These are phyloP conservation scores for Cyprinus carpio DNA, from an alignment of 2,113 vertebrate genomes.

Conservation along the genomic window DNA sequence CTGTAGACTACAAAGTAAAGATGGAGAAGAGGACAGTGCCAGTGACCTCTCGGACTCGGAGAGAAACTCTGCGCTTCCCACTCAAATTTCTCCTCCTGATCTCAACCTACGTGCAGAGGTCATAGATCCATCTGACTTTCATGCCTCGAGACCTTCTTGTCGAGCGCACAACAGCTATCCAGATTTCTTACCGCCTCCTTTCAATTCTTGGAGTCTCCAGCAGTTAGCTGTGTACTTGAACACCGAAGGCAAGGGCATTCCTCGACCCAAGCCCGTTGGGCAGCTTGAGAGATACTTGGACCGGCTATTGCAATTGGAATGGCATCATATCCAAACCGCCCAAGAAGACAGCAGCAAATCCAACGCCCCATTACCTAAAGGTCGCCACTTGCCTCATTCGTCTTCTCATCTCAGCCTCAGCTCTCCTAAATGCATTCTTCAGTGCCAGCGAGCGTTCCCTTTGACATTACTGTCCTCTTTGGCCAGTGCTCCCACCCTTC, in stretches of 20 bases:
- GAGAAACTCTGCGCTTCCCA: slow-evolving; percentile 69
- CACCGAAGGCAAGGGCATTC: slow-evolving; percentile 65
- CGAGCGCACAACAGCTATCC: slow-evolving; percentile 73
- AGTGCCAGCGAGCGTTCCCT: slow-evolving; percentile 76
- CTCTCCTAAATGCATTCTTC: slow-evolving; percentile 74
- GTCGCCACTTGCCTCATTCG: slow-evolving; percentile 65
- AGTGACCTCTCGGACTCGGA: slow-evolving; percentile 90
- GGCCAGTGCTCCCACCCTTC: slow-evolving; percentile 54
- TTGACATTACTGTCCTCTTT: slow-evolving; percentile 71
- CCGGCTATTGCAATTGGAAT: slow-evolving; percentile 85
- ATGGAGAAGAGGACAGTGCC: slow-evolving; percentile 76
- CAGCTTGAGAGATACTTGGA: slow-evolving; percentile 81
- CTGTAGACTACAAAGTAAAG: not conserved
- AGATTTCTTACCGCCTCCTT: slow-evolving; percentile 88
- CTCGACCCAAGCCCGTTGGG: slow-evolving; percentile 66
- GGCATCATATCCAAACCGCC: slow-evolving; percentile 82
- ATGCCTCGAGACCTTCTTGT: slow-evolving; percentile 39
- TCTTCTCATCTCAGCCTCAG: slow-evolving; percentile 70
- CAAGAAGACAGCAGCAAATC: slow-evolving; percentile 75
- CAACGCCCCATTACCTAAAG: accelerated
- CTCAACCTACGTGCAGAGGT: slow-evolving; percentile 86
- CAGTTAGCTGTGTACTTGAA: slow-evolving; percentile 80
- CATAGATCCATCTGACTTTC: slow-evolving; percentile 66
- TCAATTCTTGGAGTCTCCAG: slow-evolving; percentile 85
- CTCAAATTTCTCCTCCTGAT: slow-evolving; percentile 74